phyloP scores from a whole-genome alignment of 2,113 vertebrate species.

The Melierax canorus region DNA sequence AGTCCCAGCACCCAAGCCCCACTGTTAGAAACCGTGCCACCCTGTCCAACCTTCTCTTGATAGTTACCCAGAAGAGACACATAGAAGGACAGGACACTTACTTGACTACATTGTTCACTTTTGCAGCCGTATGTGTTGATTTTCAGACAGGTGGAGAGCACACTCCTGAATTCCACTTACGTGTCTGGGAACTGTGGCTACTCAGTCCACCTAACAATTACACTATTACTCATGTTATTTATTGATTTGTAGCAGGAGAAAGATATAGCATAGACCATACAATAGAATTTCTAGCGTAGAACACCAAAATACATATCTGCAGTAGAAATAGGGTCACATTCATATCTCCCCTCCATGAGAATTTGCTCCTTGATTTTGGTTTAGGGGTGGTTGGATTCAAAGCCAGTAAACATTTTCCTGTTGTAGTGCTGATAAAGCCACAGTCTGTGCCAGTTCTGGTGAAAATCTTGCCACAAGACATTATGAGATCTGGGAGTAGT shows the following conservation, averaged over 20 bases:
- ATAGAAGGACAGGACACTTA: not conserved
- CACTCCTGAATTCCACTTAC: not conserved
- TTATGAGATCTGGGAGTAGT: not conserved
- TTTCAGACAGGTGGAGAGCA: not conserved
- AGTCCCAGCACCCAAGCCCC: not conserved
- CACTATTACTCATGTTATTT: not conserved
- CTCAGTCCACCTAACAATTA: not conserved
- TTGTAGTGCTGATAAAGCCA: not conserved
- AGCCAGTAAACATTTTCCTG: not conserved
- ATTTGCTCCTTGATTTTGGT: not conserved
- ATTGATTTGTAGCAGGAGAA: not conserved
- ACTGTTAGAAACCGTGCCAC: not conserved
- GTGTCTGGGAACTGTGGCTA: not conserved
- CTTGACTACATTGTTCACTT: not conserved
- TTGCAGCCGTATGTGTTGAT: not conserved
- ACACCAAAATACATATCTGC: not conserved
- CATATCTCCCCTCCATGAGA: not conserved
- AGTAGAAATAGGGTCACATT: not conserved
- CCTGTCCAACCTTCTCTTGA: not conserved
- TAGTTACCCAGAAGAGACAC: not conserved
- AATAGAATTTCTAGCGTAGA: not conserved
- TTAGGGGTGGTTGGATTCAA: not conserved
- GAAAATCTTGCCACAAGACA: not conserved
- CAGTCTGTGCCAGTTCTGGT: not conserved
- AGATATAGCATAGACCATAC: not conserved